Conservation (phyloP, 2,113 vertebrate species). For the Semnopithecus entellus region DNA sequence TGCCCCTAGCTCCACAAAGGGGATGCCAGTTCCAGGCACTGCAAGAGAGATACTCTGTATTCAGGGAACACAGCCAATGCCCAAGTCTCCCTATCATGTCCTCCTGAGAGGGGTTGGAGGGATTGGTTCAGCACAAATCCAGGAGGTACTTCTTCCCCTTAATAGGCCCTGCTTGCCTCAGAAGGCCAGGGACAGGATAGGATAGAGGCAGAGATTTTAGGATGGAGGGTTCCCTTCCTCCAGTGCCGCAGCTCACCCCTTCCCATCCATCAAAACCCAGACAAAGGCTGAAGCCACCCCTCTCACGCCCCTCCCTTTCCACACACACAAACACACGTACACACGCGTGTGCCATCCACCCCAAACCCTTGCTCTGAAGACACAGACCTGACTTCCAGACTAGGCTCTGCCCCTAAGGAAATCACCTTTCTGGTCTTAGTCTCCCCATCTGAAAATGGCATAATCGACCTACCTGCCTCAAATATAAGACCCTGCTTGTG, state of each 20-base stretch:
- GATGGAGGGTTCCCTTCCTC: background rate
- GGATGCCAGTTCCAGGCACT: conserved; percentile 73
- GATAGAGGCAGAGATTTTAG: background rate
- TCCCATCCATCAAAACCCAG: background rate
- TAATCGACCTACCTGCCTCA: background rate
- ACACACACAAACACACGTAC: background rate
- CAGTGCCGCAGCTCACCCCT: background rate
- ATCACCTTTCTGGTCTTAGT: conserved; percentile 13
- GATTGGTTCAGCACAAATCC: background rate
- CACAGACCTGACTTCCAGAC: background rate
- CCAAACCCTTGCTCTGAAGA: conserved; percentile 16
- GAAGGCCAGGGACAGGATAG: background rate
- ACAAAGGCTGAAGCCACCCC: background rate
- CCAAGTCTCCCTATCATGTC: background rate
- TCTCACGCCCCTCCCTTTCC: no score
- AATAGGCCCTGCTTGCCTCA: background rate
- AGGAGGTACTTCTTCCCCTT: background rate
- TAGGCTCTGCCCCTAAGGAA: background rate
- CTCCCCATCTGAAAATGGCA: background rate
- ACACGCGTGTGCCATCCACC: background rate
- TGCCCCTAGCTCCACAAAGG: conserved; percentile 66
- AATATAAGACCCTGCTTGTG: background rate
- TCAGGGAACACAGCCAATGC: conserved; percentile 16
- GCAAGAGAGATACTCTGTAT: conserved; percentile 53
- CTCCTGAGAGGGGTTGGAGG: background rate